A percentile compares a stretch with the other conserved stretches of the same genome.
phyloP scores from a whole-genome alignment of 1,140 invertebrate genomes.

The Galendromus occidentalis region DNA sequence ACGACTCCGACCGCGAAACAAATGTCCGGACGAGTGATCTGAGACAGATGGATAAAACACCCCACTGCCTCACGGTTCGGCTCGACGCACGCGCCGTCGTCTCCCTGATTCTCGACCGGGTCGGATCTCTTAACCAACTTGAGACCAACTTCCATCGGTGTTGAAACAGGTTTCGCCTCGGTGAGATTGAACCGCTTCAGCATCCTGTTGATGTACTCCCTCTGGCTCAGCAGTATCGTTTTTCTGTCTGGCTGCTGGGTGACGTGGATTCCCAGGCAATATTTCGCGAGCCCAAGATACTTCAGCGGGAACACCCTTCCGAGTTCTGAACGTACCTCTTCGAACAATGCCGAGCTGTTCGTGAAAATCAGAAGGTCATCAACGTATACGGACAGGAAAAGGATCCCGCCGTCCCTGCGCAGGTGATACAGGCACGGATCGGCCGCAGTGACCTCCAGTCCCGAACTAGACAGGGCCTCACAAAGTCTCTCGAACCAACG shows the following conservation, averaged over 20 bases:
- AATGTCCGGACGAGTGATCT: constrained; percentile 19
- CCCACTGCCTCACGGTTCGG: constrained; percentile 18
- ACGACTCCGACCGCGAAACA: constrained; percentile 16
- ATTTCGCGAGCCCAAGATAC: too few species aligned
- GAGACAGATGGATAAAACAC: constrained; percentile 14
- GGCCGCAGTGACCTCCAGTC: not conserved
- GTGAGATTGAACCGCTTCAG: too few species aligned
- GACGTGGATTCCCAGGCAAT: too few species aligned
- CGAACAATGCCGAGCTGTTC: not conserved
- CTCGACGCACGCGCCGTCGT: constrained; percentile 5
- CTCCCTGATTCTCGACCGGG: not conserved
- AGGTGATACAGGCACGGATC: not conserved
- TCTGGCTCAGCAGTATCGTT: too few species aligned
- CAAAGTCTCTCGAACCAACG: constrained; percentile 1
- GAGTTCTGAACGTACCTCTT: not conserved
- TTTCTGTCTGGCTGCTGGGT: too few species aligned
- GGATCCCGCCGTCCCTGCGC: not conserved
- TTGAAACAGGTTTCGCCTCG: constrained; percentile 20
- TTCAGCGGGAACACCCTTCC: too few species aligned
- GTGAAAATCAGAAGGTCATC: constrained; percentile 14
- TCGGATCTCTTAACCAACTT: not conserved
- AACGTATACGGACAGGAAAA: constrained; percentile 12
- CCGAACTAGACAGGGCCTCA: not conserved
- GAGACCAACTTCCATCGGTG: constrained; percentile 16
- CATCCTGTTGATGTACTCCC: too few species aligned